Base-by-base conservation (phyloP, 2,888 invertebrate species). In the Euplexia lucipara region DNA sequence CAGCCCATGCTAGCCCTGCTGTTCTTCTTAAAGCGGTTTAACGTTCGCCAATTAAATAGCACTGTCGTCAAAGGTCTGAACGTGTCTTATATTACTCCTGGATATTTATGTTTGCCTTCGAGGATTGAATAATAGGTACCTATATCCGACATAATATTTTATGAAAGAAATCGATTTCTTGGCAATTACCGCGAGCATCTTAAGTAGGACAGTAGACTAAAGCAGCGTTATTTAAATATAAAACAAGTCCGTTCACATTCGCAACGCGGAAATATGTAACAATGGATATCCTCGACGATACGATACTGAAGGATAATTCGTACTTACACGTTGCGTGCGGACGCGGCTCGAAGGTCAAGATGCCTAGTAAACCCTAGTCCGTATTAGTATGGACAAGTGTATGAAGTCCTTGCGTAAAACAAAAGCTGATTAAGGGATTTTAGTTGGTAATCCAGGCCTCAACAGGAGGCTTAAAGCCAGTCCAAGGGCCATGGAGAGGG, bases 251-350 rank as follows among this genome's bases (percentile, higher is more conserved):
- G 47, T n/a, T 51, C 30, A 30, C 1, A 67, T 73, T 66, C 37
- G 65, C 57, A 62, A 78, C 49, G 44, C 75, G 81, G 79, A 79
- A 78, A 37, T 12, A 9, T n/a, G 66, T 66, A 79, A 79, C 79
- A 79, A 79, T 61, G 71, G 42, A 75, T 59, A 79, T 79, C 76
- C 60, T 77, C 78, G 45, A 4, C 37, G 37, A 10, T 34, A 26
- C 35, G n/a, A n/a, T 71, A 81, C 81, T 78, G 57, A 70, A 70
- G 65, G 57, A 63, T 81, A 71, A 74, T 65, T 61, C 49, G 39
- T 53, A 70, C 60, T 59, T 53, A 35, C 26, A 34, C 26, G 49
- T 66, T 45, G 73, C 70, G 80, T 76, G 80, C 60, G 62, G 30
- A 57, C 52, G 53, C 16, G 39, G 20, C 8, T 14, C 51, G 68